Percentiles rank a stretch among this genome's conserved stretches.
phyloP scores from a whole-genome alignment of 2,797 vertebrate species.

The Pseudochirops corinnae region DNA sequence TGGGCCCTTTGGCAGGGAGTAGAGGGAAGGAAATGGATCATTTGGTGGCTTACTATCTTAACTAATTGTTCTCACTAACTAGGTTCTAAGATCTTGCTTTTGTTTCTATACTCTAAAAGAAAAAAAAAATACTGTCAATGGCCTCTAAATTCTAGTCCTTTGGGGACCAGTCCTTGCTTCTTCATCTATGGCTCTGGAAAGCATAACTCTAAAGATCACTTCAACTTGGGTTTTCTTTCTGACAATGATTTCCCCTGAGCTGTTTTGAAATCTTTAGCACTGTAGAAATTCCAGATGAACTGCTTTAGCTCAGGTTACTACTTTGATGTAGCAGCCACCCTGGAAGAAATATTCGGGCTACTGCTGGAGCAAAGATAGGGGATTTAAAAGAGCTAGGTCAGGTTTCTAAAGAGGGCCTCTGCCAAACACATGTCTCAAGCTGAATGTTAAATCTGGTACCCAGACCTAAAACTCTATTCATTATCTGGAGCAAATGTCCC shows the following conservation, averaged over 20 bases:
- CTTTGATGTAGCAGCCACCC: not conserved
- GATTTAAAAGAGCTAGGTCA: not conserved
- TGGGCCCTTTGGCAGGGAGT: not conserved
- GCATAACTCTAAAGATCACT: slow-evolving; percentile 2
- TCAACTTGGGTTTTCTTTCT: not conserved
- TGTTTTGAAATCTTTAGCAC: not conserved
- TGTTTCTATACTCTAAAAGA: not conserved
- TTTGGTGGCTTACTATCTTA: not conserved
- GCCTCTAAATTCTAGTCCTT: not conserved
- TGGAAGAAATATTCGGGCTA: not conserved
- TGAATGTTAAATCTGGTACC: slow-evolving; percentile 1
- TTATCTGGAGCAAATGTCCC: not conserved
- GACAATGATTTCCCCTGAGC: not conserved
- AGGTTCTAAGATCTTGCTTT: not conserved
- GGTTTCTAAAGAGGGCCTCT: not conserved
- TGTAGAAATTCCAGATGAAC: not conserved
- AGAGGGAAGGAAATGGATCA: not conserved
- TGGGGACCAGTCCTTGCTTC: not conserved
- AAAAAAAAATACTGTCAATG: not conserved
- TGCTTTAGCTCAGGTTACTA: not conserved
- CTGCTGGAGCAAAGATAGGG: not conserved
- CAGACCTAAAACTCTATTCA: not conserved
- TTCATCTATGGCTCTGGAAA: not conserved
- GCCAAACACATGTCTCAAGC: not conserved
- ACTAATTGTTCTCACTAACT: not conserved